Percentiles rank a stretch among this genome's conserved stretches.
Evolutionary conservation across 37 sponge, comb jelly and placozoan genomes (phyloP).

Genomic region (Hormiphora californensis): DNA sequence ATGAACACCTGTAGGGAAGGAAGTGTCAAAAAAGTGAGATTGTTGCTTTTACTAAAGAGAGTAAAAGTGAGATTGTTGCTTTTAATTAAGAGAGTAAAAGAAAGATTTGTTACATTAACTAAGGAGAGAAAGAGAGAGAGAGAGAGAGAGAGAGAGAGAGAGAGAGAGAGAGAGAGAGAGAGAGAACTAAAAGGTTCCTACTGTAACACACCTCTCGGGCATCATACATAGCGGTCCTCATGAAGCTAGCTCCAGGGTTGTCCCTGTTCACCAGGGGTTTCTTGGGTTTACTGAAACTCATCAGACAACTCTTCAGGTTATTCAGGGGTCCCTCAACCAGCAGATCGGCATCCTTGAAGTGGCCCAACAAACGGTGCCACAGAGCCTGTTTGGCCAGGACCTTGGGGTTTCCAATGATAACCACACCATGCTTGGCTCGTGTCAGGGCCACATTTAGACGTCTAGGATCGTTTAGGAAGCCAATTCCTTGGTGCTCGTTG

Average conservation of each 20-base stretch:
- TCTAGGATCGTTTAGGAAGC: constrained; percentile 93
- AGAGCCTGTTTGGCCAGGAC: constrained; percentile 66
- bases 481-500: constrained; percentile 95
- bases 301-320: constrained; percentile 65
- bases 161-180: not conserved
- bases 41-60: too few species aligned
- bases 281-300: constrained; percentile 82
- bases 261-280: constrained; percentile 72
- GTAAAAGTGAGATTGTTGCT: too few species aligned
- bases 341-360: constrained; percentile 53
- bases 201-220: constrained; percentile 62
- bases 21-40: too few species aligned
- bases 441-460: constrained; percentile 94
- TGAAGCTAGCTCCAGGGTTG: constrained; percentile 82
- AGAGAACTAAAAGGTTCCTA: not conserved
- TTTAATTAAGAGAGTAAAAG: too few species aligned
- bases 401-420: constrained; percentile 89
- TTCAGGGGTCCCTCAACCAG: constrained; percentile 67
- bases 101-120: too few species aligned
- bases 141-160: not conserved
- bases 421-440: constrained; percentile 83
- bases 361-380: constrained; percentile 29
- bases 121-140: not conserved
- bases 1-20: constrained; percentile 21
- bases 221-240: constrained; percentile 75